Evolutionary conservation across 1,140 invertebrate species (phyloP).

Genomic region (Drosophila sucinea): DNA sequence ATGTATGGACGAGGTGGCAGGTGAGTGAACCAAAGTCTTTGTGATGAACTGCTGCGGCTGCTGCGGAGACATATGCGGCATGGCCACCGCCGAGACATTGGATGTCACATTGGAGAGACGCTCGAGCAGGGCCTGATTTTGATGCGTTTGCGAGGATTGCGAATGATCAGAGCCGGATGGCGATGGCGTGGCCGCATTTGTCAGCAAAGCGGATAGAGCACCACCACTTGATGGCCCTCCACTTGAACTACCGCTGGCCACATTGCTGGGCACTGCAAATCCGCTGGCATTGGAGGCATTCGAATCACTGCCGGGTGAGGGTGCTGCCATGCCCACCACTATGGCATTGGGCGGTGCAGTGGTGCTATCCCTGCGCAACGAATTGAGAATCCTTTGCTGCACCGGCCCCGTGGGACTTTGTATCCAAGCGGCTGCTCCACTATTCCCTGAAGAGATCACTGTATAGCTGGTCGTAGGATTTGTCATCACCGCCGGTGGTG

Average conservation of each 20-base stretch:
- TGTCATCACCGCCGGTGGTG: constrained; percentile 81
- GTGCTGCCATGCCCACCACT: constrained; percentile 77
- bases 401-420: constrained; percentile 74
- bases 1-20: constrained; percentile 80
- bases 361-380: constrained; percentile 72
- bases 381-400: constrained; percentile 70
- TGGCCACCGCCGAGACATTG: constrained; percentile 64
- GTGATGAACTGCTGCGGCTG: constrained; percentile 73
- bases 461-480: constrained; percentile 76
- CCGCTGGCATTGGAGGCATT: constrained; percentile 82
- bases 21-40: constrained; percentile 78
- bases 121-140: constrained; percentile 77
- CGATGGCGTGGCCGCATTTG: constrained; percentile 72
- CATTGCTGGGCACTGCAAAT: constrained; percentile 74
- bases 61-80: constrained; percentile 80
- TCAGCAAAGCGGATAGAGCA: constrained; percentile 59
- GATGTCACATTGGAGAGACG: constrained; percentile 72
- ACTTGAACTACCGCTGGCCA: constrained; percentile 43
- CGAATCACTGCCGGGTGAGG: constrained; percentile 82
- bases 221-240: constrained; percentile 39
- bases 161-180: constrained; percentile 79
- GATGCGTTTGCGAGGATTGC: constrained; percentile 73
- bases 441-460: constrained; percentile 61
- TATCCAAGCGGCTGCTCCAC: constrained; percentile 52
- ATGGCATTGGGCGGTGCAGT: constrained; percentile 74